Evolutionary conservation across 1,140 invertebrate genomes (phyloP).

Genomic region (Drosophila elegans): DNA sequence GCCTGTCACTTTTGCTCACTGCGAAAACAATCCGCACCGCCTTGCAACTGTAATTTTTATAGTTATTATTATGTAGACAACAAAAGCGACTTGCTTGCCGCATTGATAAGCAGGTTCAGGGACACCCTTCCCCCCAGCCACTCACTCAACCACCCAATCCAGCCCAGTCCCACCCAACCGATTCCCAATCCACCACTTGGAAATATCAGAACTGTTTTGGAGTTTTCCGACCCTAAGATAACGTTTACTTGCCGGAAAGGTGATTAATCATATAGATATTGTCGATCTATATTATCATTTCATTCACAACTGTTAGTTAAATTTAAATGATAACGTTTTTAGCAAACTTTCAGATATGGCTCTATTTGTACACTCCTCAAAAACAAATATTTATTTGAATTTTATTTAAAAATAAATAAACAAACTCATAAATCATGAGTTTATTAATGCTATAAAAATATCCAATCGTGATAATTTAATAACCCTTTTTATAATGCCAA

Average conservation of each 20-base stretch:
- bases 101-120: constrained; percentile 80
- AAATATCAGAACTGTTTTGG: neutral
- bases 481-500: neutral
- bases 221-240: constrained; percentile 33
- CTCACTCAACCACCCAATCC: neutral
- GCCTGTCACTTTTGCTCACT: constrained; percentile 50
- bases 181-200: neutral
- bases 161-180: constrained; percentile 10
- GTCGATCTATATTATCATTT: constrained; percentile 15
- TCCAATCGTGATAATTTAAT: neutral
- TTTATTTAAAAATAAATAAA: constrained; percentile 2
- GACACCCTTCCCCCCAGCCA: constrained; percentile 32
- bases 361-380: neutral
- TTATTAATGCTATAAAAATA: constrained; percentile 10
- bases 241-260: constrained; percentile 5
- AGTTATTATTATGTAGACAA: constrained; percentile 72
- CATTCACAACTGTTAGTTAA: constrained; percentile 24
- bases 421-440: neutral
- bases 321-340: constrained; percentile 13
- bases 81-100: constrained; percentile 44
- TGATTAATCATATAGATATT: constrained; percentile 31
- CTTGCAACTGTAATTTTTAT: constrained; percentile 76
- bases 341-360: neutral
- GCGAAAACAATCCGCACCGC: constrained; percentile 48
- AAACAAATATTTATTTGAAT: neutral